Evolutionary conservation across 2,113 vertebrate genomes (phyloP), one percentile per base, ranked within the genome.

Genomic region (Mionectes macconnelli): DNA sequence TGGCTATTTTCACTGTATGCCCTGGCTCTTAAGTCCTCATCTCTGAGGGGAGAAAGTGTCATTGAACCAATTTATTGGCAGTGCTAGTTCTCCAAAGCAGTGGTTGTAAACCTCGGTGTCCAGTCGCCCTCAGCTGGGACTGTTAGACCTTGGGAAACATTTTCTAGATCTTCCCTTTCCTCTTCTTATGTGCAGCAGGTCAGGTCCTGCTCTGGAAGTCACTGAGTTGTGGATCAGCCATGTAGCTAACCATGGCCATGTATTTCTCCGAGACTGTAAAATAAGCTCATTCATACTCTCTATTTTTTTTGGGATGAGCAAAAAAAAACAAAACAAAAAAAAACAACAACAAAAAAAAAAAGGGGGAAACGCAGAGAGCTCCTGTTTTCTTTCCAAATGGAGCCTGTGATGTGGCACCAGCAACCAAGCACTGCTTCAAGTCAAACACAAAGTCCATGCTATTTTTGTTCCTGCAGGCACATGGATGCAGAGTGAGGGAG

Each of bases 271-370:
- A 93, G 84, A 70, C 84, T 95, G 70, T 69, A 82, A 91, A 93
- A 93, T 91, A 83, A 94, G 74, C 91, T 85, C 84, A 87, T 95
- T 97, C 91, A 93, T 85, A 78, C 70, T 79, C 90, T 80, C 47
- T 87, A 6, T 82, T 80, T 94, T 49, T 78, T 89, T 59, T 35
- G 39, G 52, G 57, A 44, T 77, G 27, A 82, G 50, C 21, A 79
- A 30, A 12, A 20, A 53, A 28, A n/a, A 15, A 23, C 3, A 12
- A 44, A 60, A 83, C n/a, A n/a, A n/a, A n/a, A n/a, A n/a, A n/a
- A n/a, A n/a, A n/a, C n/a, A n/a, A n/a, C n/a, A n/a, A n/a, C n/a
- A n/a, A n/a, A n/a, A n/a, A n/a, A n/a, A n/a, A n/a, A n/a, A n/a
- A n/a, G n/a, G n/a, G 33, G 35, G 56, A 64, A 57, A 84, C 35